Percentiles rank a stretch among this genome's conserved stretches.
Evolutionary conservation across 2,888 invertebrate genomes (phyloP).

Genomic region (Dendrolimus pini): DNA sequence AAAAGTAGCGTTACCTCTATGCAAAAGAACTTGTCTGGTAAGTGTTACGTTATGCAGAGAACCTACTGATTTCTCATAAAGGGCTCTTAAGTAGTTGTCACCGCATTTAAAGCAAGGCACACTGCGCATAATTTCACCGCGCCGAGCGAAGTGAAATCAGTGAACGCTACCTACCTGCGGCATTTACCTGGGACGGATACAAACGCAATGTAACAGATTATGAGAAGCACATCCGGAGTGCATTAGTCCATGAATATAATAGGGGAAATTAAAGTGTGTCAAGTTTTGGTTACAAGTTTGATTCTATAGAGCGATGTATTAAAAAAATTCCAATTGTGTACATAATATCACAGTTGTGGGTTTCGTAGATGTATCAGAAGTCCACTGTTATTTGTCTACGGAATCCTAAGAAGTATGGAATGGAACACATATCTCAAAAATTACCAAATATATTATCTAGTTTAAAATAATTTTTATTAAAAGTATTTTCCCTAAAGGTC

Average conservation of each 20-base stretch:
- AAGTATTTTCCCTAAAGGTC: too few species aligned
- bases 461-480: too few species aligned
- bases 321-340: too few species aligned
- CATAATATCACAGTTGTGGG: too few species aligned
- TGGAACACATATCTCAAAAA: too few species aligned
- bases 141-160: conserved; percentile 19
- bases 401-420: too few species aligned
- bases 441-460: too few species aligned
- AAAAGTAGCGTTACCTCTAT: conserved; percentile 16
- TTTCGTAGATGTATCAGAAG: too few species aligned
- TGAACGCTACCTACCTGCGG: conserved; percentile 19
- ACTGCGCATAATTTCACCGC: conserved; percentile 1
- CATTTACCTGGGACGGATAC: conserved; percentile 20
- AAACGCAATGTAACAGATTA: conserved; percentile 7
- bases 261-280: background rate
- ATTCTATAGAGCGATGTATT: too few species aligned
- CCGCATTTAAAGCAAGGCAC: background rate
- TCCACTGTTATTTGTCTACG: too few species aligned
- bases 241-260: background rate
- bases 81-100: conserved; percentile 1
- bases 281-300: too few species aligned
- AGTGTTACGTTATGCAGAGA: conserved; percentile 10
- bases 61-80: conserved; percentile 15
- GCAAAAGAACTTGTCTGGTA: conserved; percentile 13
- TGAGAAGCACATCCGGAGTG: background rate